Percentiles rank a stretch among this genome's conserved stretches.
phyloP scores from a whole-genome alignment of 1,140 invertebrate species.

The Hylaeus volcanicus region DNA sequence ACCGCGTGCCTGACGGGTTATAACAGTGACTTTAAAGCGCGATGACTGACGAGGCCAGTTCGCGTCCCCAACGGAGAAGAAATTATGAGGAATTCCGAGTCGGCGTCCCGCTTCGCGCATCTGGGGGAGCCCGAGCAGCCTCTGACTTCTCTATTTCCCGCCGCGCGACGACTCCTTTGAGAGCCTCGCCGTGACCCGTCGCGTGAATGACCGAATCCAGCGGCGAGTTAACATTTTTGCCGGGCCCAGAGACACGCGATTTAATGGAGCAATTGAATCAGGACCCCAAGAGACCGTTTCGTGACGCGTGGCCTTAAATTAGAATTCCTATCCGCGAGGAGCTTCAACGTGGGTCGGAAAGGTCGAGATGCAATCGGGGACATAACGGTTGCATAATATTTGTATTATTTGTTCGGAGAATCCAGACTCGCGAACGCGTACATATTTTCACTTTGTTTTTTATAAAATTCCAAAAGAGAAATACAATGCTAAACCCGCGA shows the following conservation, averaged over 20 bases:
- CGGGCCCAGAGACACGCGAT: not conserved
- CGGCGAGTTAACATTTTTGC: not conserved
- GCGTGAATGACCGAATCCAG: slow-evolving; percentile 20
- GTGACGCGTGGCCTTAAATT: slow-evolving; percentile 11
- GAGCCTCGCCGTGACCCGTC: not conserved
- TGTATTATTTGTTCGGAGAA: too few species aligned
- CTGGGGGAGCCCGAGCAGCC: not conserved
- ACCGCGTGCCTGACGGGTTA: slow-evolving; percentile 23
- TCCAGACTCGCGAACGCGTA: too few species aligned
- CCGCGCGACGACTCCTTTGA: not conserved
- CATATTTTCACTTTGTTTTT: too few species aligned
- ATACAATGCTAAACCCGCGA: too few species aligned
- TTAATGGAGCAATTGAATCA: slow-evolving; percentile 9
- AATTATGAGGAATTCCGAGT: slow-evolving; percentile 40
- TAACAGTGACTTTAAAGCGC: slow-evolving; percentile 49
- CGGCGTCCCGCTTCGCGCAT: slow-evolving; percentile 20
- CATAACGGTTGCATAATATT: not conserved
- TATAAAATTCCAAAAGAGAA: too few species aligned
- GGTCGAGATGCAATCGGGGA: not conserved
- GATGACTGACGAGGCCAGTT: slow-evolving; percentile 50
- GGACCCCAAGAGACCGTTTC: not conserved
- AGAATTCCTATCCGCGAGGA: not conserved
- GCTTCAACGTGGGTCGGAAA: not conserved
- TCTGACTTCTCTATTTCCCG: slow-evolving; percentile 16
- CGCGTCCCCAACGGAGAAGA: slow-evolving; percentile 19